Conservation (phyloP, 2,888 invertebrate species). For the Formica aserva region DNA sequence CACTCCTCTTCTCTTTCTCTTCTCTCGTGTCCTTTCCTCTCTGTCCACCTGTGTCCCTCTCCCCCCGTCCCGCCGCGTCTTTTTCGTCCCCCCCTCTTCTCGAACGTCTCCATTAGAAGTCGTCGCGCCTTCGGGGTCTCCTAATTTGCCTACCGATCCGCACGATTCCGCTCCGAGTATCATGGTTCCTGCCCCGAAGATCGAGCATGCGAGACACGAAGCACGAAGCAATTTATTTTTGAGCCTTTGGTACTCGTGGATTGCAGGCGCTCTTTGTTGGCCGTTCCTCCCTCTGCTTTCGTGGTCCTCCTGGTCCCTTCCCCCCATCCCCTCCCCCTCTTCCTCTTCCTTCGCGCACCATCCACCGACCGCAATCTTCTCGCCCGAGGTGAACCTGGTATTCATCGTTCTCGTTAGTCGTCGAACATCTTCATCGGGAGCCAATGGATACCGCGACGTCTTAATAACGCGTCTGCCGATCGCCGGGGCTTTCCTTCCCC, state of each 20-base stretch:
- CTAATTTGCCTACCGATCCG: constrained; percentile 76
- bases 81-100: constrained; percentile 37
- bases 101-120: constrained; percentile 74
- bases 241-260: constrained; percentile 55
- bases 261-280: constrained; percentile 61
- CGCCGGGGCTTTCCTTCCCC: constrained; percentile 51
- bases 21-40: constrained; percentile 4
- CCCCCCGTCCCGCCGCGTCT: constrained; percentile 10
- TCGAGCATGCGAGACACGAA: constrained; percentile 52
- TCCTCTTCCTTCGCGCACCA: neutral
- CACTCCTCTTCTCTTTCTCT: constrained; percentile 2
- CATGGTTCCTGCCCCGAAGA: constrained; percentile 49
- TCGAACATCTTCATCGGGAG: constrained; percentile 71
- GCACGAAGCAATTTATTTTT: constrained; percentile 71
- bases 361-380: constrained; percentile 52
- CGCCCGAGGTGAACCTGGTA: constrained; percentile 59
- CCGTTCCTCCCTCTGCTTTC: constrained; percentile 45
- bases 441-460: constrained; percentile 67
- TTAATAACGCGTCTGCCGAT: constrained; percentile 66
- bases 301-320: constrained; percentile 54
- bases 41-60: constrained; percentile 34
- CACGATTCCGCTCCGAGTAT: constrained; percentile 71
- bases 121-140: constrained; percentile 70
- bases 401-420: constrained; percentile 72
- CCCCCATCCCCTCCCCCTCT: neutral